Conservation (phyloP, 2,797 vertebrate genomes). For the Sylvia borin region DNA sequence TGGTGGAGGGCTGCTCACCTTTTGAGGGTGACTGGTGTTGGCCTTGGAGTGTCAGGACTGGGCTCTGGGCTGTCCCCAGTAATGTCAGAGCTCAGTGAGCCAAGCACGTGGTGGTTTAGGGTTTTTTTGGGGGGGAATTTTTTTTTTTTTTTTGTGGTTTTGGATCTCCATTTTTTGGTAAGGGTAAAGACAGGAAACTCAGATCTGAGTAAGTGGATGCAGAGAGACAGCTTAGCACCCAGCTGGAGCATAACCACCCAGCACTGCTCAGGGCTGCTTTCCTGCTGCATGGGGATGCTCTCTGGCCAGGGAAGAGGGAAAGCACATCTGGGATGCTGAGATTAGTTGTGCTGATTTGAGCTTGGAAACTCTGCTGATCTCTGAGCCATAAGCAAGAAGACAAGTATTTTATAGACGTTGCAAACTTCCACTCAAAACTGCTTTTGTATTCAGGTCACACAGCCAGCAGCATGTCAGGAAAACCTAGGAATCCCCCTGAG, state of each 20-base stretch:
- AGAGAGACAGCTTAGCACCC: background rate
- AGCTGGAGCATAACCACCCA: background rate
- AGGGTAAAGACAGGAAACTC: background rate
- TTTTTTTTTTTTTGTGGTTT: background rate
- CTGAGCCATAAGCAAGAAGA: background rate
- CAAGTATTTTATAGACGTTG: background rate
- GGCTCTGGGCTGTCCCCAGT: background rate
- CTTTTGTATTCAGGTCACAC: slow-evolving; percentile 51
- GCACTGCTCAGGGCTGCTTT: background rate
- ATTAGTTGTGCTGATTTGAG: background rate
- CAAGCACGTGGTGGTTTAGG: too few relatives aligned
- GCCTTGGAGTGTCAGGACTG: background rate
- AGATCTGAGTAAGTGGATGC: background rate
- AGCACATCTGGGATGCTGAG: background rate
- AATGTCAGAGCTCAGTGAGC: background rate
- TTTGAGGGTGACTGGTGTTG: background rate
- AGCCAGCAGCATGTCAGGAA: slow-evolving; percentile 20
- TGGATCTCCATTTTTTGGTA: background rate
- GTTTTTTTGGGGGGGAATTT: background rate
- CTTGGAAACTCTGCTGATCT: background rate
- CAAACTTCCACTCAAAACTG: background rate
- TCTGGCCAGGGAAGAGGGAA: background rate
- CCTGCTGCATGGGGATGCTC: background rate
- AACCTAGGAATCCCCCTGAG: slow-evolving; percentile 27
- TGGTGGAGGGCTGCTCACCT: background rate